Base-by-base conservation (phyloP, 1,140 invertebrate genomes). In the Monomorium pharaonis region DNA sequence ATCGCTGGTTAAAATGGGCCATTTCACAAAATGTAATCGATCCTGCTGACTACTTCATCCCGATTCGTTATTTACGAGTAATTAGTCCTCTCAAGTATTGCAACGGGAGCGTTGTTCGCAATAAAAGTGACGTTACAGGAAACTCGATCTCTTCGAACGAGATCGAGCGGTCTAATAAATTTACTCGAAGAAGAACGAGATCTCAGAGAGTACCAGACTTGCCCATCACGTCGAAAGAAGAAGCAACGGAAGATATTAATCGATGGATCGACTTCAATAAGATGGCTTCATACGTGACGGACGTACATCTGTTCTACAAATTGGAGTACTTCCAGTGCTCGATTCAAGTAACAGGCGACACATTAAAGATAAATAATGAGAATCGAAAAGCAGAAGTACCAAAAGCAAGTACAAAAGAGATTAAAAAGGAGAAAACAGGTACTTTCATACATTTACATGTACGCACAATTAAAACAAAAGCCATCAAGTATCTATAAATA, bases 1-100 rank as follows among this genome's bases (percentile, higher is more conserved):
- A 92, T 84, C 93, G 95, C 2, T 95, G 94, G 92, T 37, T 95
- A 44, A 86, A 92, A 21, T 95, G 95, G 95, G 94, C 95, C 0
- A 88, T 90, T 24, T 49, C 83, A 12, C 89, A 88, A 54, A 92
- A 92, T 18, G 56, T 93, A 12, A 89, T 92, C 42, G 84, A 92
- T 18, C 86, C 91, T 3, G 77, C 87, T 2, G 89, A 91, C 16
- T 88, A 90, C 21, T 90, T 92, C 44, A 62, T 88, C 0, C 90
- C 91, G 4, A 90, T 92, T 18, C 92, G 92, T 78, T 92, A 85
- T n/a, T 69, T 94, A 12, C 92, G 91, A 62, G n/a, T 93, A 0
- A 87, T 92, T 12, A 92, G 86, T 65, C 80, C 86, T 18, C 76
- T 93, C 37, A 69, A 69, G 49, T 33, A 76, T 10, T 86, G 24